Evolutionary conservation across 2,113 vertebrate genomes (phyloP).

Genomic region (Brachypteracias leptosomus): DNA sequence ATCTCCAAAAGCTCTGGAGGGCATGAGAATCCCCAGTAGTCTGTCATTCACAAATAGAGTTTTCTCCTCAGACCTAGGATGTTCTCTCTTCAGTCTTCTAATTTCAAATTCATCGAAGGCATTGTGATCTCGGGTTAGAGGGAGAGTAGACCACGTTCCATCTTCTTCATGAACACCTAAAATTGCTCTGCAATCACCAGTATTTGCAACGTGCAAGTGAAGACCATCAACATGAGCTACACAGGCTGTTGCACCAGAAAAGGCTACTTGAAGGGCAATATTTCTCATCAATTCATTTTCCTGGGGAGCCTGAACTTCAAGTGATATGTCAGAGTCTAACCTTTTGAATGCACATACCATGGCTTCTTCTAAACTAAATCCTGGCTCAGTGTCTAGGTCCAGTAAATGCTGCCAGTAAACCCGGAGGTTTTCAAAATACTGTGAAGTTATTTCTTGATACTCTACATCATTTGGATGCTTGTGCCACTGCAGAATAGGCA

Average conservation of each 20-base stretch:
- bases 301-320: constrained; percentile 90
- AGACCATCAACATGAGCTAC: constrained; percentile 84
- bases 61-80: constrained; percentile 84
- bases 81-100: constrained; percentile 81
- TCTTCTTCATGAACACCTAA: constrained; percentile 84
- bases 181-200: constrained; percentile 88
- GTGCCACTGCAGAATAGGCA: constrained; percentile 90
- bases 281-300: constrained; percentile 83
- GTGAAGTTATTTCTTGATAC: constrained; percentile 81
- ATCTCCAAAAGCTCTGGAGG: constrained; percentile 90
- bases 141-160: constrained; percentile 86
- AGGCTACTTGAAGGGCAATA: constrained; percentile 90
- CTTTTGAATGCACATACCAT: constrained; percentile 86
- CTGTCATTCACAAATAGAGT: constrained; percentile 86
- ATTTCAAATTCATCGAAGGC: constrained; percentile 82
- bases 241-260: constrained; percentile 91
- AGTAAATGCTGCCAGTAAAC: constrained; percentile 95
- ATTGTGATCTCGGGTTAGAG: constrained; percentile 90
- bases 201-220: constrained; percentile 87
- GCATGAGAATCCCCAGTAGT: constrained; percentile 92
- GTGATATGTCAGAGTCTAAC: constrained; percentile 89
- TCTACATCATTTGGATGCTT: constrained; percentile 83
- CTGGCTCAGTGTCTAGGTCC: constrained; percentile 79
- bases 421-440: constrained; percentile 87
- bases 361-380: constrained; percentile 83